Conservation (phyloP, 2,797 vertebrate genomes). For the Poeciliopsis paucimaculata region DNA sequence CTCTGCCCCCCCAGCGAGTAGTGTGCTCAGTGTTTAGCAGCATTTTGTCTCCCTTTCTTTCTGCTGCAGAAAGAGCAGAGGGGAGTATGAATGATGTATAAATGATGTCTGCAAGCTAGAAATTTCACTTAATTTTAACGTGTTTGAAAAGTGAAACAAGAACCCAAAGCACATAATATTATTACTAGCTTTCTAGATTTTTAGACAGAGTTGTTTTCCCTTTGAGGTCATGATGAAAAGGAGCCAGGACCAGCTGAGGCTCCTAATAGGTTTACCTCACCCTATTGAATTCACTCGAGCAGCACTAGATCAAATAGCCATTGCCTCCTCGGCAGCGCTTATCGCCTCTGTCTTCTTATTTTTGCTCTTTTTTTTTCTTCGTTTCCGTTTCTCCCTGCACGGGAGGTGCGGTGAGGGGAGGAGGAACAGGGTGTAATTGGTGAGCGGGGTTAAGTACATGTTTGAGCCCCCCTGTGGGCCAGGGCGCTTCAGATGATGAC, state of each 20-base stretch:
- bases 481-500: conserved; percentile 98
- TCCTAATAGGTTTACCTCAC: conserved; percentile 92
- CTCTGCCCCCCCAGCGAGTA: conserved; percentile 97
- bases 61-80: conserved; percentile 68
- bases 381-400: conserved; percentile 47
- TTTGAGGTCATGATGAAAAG: conserved; percentile 83
- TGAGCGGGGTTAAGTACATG: conserved; percentile 99
- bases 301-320: conserved; percentile 94
- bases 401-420: conserved; percentile 61
- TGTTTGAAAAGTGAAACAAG: conserved; percentile 9
- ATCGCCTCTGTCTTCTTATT: conserved; percentile 49
- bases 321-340: conserved; percentile 81
- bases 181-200: conserved; percentile 77
- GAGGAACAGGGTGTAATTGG: conserved; percentile 90
- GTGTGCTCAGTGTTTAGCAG: conserved; percentile 97
- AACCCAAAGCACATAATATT: neutral
- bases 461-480: conserved; percentile 96
- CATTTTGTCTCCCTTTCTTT: conserved; percentile 95
- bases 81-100: conserved; percentile 46
- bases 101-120: conserved; percentile 33
- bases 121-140: conserved; percentile 34
- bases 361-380: conserved; percentile 56
- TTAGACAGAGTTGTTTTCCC: conserved; percentile 84
- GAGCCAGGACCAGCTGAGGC: conserved; percentile 53
- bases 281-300: conserved; percentile 90